These are phyloP conservation scores for Odontophorus gujanensis DNA, from an alignment of 2,113 vertebrate genomes.

Conservation along the genomic window DNA sequence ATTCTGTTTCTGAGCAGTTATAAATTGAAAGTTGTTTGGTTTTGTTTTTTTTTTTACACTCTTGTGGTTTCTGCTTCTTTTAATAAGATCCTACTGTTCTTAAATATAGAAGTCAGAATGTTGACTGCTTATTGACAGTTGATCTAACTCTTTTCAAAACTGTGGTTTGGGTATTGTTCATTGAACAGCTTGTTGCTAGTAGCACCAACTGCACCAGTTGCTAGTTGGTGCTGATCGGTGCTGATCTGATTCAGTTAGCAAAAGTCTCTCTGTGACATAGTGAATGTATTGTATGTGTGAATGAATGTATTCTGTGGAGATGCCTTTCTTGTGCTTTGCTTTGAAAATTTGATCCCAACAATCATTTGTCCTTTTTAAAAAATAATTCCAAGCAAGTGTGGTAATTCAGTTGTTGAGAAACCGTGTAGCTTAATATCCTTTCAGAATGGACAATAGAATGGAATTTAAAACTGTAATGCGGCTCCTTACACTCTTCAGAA, in stretches of 20 bases:
- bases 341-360: not conserved
- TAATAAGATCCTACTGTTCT: not conserved
- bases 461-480: not conserved
- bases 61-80: not conserved
- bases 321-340: not conserved
- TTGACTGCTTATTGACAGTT: not conserved
- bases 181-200: not conserved
- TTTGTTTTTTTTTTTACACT: not conserved
- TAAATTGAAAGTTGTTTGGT: not conserved
- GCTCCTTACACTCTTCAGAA: not conserved
- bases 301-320: not conserved
- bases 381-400: not conserved
- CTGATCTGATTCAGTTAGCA: not conserved
- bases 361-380: not conserved
- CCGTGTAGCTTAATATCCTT: not conserved
- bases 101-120: not conserved
- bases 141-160: not conserved
- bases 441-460: not conserved
- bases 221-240: not conserved
- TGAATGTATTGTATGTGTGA: no score
- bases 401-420: not conserved
- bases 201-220: not conserved
- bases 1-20: not conserved
- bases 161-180: not conserved
- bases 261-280: not conserved